These are phyloP conservation scores for Opisthocomus hoazin DNA, from an alignment of 2,113 vertebrate genomes.

Conservation along the genomic window DNA sequence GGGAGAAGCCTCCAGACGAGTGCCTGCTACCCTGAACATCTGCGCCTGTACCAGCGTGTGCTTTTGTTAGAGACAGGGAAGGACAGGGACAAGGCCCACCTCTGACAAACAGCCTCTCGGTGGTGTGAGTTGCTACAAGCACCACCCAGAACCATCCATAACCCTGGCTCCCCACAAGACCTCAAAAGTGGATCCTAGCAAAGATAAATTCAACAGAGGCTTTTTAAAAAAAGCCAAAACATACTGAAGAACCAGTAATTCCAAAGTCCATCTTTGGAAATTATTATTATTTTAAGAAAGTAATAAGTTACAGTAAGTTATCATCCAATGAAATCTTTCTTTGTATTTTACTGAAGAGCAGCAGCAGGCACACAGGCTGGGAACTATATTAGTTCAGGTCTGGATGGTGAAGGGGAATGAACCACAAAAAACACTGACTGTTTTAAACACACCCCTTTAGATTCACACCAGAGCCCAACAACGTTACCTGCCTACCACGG, in stretches of 20 bases:
- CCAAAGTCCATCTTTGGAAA: background rate
- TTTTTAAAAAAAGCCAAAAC: background rate
- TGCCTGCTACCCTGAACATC: background rate
- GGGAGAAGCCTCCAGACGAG: background rate
- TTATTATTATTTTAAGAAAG: background rate
- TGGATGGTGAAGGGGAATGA: background rate
- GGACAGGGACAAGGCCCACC: background rate
- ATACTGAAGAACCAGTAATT: background rate
- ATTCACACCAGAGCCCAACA: background rate
- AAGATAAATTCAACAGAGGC: background rate
- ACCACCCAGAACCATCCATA: background rate
- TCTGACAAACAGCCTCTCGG: background rate
- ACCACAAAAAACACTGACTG: background rate
- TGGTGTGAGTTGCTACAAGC: fast-evolving
- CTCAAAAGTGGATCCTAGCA: background rate
- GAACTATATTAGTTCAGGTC: background rate
- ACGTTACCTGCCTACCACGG: background rate
- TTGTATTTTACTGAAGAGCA: background rate
- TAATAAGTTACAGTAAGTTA: background rate
- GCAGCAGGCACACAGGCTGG: background rate
- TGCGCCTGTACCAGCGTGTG: background rate
- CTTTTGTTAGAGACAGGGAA: background rate
- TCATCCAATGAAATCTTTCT: background rate
- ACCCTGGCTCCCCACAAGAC: too few relatives aligned
- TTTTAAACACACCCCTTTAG: background rate